phyloP scores from a whole-genome alignment of 2,888 invertebrate genomes.

The Caenorhabditis japonica region DNA sequence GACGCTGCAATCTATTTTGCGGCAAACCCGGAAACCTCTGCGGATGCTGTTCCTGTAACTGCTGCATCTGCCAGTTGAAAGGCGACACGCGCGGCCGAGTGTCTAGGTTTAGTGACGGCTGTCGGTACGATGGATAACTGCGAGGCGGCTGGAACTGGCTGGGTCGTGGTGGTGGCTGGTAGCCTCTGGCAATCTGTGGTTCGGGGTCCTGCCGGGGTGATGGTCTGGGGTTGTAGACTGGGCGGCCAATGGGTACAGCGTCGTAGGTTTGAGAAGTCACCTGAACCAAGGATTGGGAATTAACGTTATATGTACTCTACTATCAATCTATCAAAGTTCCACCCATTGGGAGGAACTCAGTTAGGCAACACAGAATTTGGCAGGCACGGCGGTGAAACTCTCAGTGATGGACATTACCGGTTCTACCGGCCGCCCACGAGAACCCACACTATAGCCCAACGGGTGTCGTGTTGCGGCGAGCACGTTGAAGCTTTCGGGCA shows the following conservation, averaged over 20 bases:
- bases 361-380: too few species aligned
- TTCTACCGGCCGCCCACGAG: too few species aligned
- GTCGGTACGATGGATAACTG: conserved; percentile 48
- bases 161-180: conserved; percentile 54
- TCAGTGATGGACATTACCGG: too few species aligned
- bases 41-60: conserved; percentile 52
- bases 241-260: conserved; percentile 44
- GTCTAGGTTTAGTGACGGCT: conserved; percentile 32
- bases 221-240: conserved; percentile 27
- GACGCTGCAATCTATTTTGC: too few species aligned
- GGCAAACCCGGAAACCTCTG: conserved; percentile 47
- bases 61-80: conserved; percentile 55
- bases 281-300: conserved; percentile 1
- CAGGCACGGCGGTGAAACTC: too few species aligned
- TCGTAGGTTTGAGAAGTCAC: conserved; percentile 35
- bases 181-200: conserved; percentile 30
- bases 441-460: too few species aligned
- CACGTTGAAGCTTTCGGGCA: too few species aligned
- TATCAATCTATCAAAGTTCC: too few species aligned
- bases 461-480: too few species aligned
- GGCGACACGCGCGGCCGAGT: neutral
- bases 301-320: too few species aligned
- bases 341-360: too few species aligned
- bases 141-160: conserved; percentile 53
- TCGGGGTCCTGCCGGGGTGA: conserved; percentile 43